Evolutionary conservation across 2,113 vertebrate genomes (phyloP).

Genomic region (Nerophis ophidion): DNA sequence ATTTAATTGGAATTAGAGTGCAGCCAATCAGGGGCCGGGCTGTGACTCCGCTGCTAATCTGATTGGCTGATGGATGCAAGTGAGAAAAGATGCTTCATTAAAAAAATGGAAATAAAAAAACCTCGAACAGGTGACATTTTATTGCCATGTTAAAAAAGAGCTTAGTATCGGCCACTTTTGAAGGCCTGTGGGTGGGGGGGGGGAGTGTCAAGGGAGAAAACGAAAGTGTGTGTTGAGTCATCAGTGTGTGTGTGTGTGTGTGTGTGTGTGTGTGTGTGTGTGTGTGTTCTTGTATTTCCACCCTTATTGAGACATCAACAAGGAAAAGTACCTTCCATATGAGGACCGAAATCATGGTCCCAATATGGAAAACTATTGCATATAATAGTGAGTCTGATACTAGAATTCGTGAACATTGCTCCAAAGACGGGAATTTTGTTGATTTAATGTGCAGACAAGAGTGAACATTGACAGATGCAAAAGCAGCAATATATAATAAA

Average conservation of each 20-base stretch:
- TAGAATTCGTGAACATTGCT: too few species aligned
- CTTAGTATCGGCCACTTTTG: slow-evolving; percentile 10
- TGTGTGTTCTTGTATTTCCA: too few species aligned
- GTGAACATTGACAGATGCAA: too few species aligned
- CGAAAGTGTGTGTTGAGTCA: slow-evolving; percentile 42
- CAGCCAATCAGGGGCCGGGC: slow-evolving; percentile 16
- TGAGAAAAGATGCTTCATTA: not conserved
- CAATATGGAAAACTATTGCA: too few species aligned
- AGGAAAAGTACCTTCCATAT: too few species aligned
- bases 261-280: not conserved
- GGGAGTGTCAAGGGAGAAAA: slow-evolving; percentile 21
- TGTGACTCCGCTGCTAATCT: not conserved
- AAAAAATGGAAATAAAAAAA: too few species aligned
- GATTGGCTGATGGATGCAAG: slow-evolving; percentile 17
- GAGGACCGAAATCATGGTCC: too few species aligned
- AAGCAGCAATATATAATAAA: too few species aligned
- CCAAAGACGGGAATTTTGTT: too few species aligned
- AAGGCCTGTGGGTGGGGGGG: not conserved
- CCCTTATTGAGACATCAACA: too few species aligned
- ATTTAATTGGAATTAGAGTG: slow-evolving; percentile 21
- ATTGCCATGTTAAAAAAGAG: not conserved
- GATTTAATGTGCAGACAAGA: too few species aligned
- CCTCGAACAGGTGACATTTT: not conserved
- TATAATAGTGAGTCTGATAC: too few species aligned
- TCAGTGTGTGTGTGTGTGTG: not conserved